A percentile compares a stretch with the other conserved stretches of the same genome.
Conservation (phyloP, 2,888 invertebrate species). For the Platycnemis pennipes region DNA sequence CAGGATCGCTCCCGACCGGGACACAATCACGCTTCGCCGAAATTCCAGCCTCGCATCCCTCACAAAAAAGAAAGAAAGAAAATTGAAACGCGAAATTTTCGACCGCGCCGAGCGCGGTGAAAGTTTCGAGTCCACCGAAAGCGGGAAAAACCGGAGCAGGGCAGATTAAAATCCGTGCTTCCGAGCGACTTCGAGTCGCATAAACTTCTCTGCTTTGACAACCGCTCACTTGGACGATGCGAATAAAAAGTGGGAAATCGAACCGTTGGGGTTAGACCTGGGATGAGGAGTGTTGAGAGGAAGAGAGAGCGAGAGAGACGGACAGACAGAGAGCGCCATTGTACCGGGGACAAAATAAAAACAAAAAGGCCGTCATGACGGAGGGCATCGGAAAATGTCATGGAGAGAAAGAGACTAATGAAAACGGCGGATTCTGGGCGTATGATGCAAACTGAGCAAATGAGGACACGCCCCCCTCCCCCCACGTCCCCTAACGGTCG, state of each 20-base stretch:
- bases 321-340: constrained; percentile 1
- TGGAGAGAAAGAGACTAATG: constrained; percentile 33
- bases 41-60: too few relatives aligned
- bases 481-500: too few relatives aligned
- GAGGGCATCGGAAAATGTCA: constrained; percentile 21
- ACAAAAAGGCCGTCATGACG: not conserved
- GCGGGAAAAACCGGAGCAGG: not conserved
- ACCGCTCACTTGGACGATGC: not conserved
- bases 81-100: not conserved
- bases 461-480: not conserved
- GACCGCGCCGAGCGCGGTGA: not conserved
- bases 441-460: not conserved
- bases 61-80: too few relatives aligned
- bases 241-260: not conserved
- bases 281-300: too few relatives aligned
- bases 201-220: not conserved
- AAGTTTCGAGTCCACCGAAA: not conserved
- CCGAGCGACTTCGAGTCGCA: constrained; percentile 6
- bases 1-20: too few relatives aligned
- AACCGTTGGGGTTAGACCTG: too few relatives aligned
- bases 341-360: not conserved
- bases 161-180: not conserved
- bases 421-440: not conserved
- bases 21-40: too few relatives aligned
- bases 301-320: too few relatives aligned